Evolutionary conservation across 1,140 invertebrate species (phyloP).

Genomic region (Heliconius himera): DNA sequence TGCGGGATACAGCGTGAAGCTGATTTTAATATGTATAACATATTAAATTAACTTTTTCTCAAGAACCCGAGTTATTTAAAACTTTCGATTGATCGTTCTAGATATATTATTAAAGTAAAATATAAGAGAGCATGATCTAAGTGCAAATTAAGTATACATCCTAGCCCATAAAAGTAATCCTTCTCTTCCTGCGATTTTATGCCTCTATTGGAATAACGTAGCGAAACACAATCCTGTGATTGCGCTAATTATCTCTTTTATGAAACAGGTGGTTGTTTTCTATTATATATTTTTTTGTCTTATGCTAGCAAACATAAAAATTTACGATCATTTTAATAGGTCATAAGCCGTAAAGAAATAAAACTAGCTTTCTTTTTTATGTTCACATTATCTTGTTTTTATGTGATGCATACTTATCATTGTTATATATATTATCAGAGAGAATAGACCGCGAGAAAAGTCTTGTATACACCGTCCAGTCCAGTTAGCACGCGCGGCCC

Average conservation of each 20-base stretch:
- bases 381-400: constrained; percentile 37
- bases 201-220: constrained; percentile 15
- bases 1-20: too few species aligned
- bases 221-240: constrained; percentile 16
- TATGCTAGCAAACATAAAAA: background rate
- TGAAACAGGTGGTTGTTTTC: background rate
- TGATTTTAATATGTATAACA: background rate
- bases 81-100: background rate
- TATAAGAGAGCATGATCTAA: constrained; percentile 59
- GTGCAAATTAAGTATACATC: constrained; percentile 61
- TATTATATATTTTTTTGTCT: background rate
- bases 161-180: constrained; percentile 60
- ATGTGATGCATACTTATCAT: constrained; percentile 44
- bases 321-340: constrained; percentile 21
- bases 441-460: constrained; percentile 48
- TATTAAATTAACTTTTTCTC: background rate
- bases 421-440: constrained; percentile 50
- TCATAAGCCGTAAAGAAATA: constrained; percentile 21
- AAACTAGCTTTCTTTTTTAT: constrained; percentile 34
- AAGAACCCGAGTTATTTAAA: background rate
- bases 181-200: constrained; percentile 51
- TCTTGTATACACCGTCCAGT: constrained; percentile 50
- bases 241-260: constrained; percentile 25
- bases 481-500: constrained; percentile 69
- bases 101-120: background rate